Conservation (phyloP, 2,888 invertebrate species). For the Galeruca laticollis region DNA sequence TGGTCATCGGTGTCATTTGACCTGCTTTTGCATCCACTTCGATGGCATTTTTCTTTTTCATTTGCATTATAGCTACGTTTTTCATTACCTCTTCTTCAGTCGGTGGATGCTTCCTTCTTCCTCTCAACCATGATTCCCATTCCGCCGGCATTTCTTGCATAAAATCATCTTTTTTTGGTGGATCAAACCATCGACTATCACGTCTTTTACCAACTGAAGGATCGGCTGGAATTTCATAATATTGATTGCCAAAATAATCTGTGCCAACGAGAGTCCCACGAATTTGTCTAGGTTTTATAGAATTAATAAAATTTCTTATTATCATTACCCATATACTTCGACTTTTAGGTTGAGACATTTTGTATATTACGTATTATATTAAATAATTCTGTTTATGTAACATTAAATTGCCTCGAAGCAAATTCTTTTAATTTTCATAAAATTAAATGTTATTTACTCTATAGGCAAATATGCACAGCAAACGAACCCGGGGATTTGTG, state of each 20-base stretch:
- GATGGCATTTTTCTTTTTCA: conserved; percentile 82
- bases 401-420: background rate
- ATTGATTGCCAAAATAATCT: conserved; percentile 86
- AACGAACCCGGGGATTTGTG: no score
- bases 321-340: conserved; percentile 66
- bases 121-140: conserved; percentile 89
- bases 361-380: background rate
- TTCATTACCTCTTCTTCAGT: conserved; percentile 77
- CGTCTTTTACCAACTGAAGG: conserved; percentile 75
- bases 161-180: conserved; percentile 74
- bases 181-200: conserved; percentile 80
- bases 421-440: background rate
- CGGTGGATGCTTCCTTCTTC: conserved; percentile 73
- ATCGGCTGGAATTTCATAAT: conserved; percentile 81
- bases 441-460: no score
- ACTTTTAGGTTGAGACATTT: conserved; percentile 57
- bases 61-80: conserved; percentile 78
- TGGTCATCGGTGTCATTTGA: conserved; percentile 66
- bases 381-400: background rate
- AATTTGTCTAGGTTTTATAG: conserved; percentile 71
- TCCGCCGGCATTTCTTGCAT: conserved; percentile 84
- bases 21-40: conserved; percentile 74
- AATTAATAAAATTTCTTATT: conserved; percentile 74
- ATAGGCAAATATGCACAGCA: no score
- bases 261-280: conserved; percentile 74